Conservation (phyloP, 2,888 invertebrate species). For the Diadegma fenestrale region DNA sequence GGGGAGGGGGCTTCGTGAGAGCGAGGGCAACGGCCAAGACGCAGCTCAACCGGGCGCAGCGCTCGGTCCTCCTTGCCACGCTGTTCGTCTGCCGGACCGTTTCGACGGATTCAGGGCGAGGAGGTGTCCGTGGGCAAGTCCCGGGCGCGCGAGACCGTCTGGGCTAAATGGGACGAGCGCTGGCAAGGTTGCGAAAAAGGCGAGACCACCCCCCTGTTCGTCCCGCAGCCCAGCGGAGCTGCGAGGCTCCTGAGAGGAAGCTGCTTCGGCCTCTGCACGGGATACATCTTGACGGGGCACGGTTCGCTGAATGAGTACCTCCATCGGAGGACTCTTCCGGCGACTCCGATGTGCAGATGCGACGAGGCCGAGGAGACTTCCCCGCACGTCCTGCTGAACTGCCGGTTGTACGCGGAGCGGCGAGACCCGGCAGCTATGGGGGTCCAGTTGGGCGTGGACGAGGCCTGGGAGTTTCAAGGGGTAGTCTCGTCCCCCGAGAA, state of each 20-base stretch:
- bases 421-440: not conserved
- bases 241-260: slow-evolving; percentile 1
- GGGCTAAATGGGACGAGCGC: not conserved
- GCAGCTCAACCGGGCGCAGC: slow-evolving; percentile 26
- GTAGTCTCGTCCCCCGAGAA: slow-evolving; percentile 1
- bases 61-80: slow-evolving; percentile 53
- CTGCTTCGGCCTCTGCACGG: slow-evolving; percentile 16
- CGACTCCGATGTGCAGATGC: not conserved
- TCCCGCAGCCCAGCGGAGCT: not conserved
- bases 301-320: slow-evolving; percentile 18
- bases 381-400: slow-evolving; percentile 13
- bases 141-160: slow-evolving; percentile 21
- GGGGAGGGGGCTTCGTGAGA: not conserved
- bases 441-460: not conserved
- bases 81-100: slow-evolving; percentile 60
- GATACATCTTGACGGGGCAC: slow-evolving; percentile 1
- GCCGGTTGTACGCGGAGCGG: slow-evolving; percentile 1
- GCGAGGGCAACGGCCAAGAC: not conserved
- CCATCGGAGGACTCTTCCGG: slow-evolving; percentile 7
- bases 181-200: not conserved
- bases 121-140: not conserved
- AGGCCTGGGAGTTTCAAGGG: not conserved
- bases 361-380: slow-evolving; percentile 12
- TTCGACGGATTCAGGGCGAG: slow-evolving; percentile 30
- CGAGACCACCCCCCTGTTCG: not conserved